These are phyloP conservation scores for Morelia viridis DNA, from an alignment of 2,797 vertebrate genomes.

Conservation along the genomic window DNA sequence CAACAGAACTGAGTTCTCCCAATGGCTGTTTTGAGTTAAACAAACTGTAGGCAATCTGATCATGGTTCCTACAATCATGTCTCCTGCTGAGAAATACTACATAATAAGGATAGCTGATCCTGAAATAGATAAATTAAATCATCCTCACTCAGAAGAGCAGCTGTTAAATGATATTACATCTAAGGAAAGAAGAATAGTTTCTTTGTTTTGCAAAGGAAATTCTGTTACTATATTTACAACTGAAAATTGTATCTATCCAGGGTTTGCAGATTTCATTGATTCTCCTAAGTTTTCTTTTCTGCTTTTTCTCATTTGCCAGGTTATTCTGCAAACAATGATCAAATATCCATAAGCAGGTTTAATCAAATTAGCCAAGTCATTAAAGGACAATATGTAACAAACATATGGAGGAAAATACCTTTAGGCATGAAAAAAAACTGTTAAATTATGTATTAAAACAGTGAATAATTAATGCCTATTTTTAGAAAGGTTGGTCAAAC, in stretches of 20 bases:
- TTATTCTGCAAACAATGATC: conserved; percentile 43
- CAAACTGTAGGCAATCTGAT: not conserved
- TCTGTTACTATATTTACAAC: conserved; percentile 26
- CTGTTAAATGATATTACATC: not conserved
- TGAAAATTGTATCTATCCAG: conserved; percentile 36
- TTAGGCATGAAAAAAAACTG: conserved; percentile 26
- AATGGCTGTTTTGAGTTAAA: not conserved
- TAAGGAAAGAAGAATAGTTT: not conserved
- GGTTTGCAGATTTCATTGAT: conserved; percentile 38
- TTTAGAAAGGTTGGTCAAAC: not conserved
- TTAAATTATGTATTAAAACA: not conserved
- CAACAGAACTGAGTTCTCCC: not conserved
- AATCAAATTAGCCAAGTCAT: conserved; percentile 47
- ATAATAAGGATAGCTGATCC: not conserved
- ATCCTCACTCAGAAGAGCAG: not conserved
- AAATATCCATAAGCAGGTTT: conserved; percentile 17
- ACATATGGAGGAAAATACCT: not conserved
- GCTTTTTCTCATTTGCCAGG: not conserved
- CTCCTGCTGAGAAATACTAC: not conserved
- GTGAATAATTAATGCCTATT: not conserved
- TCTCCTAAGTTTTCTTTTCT: conserved; percentile 13
- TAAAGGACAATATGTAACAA: conserved; percentile 54
- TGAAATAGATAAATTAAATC: not conserved
- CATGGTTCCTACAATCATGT: not conserved
- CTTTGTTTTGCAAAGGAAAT: conserved; percentile 32